Conservation (phyloP, 2,113 vertebrate species). For the Corythornis madagascariensis region DNA sequence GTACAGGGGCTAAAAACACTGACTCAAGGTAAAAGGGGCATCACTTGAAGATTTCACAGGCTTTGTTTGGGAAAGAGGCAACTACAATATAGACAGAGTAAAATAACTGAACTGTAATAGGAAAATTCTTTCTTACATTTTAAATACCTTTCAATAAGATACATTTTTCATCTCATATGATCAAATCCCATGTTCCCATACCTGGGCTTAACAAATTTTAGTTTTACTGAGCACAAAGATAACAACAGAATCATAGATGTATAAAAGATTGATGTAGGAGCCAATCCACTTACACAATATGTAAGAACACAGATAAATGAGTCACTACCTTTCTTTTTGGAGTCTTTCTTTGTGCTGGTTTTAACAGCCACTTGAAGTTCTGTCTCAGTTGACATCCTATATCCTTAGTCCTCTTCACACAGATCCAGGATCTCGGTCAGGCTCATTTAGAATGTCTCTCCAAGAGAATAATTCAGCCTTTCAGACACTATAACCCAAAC, state of each 20-base stretch:
- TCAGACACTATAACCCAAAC: constrained; percentile 84
- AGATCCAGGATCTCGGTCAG: constrained; percentile 88
- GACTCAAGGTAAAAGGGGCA: too few relatives aligned
- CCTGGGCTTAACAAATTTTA: not conserved
- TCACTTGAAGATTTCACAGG: too few relatives aligned
- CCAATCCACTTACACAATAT: not conserved
- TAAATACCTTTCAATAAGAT: not conserved
- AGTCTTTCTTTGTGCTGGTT: constrained; percentile 98
- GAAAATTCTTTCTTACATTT: not conserved
- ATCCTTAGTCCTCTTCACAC: constrained; percentile 92
- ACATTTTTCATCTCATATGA: not conserved
- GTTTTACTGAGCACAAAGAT: not conserved
- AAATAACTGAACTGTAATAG: not conserved
- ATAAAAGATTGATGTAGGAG: not conserved
- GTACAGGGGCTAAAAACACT: too few relatives aligned
- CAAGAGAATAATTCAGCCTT: constrained; percentile 80
- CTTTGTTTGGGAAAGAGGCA: too few relatives aligned
- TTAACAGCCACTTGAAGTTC: constrained; percentile 99
- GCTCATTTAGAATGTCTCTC: constrained; percentile 93
- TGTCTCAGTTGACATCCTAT: constrained; percentile 99
- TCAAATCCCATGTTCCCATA: not conserved
- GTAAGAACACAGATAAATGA: not conserved
- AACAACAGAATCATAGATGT: not conserved
- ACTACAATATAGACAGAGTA: not conserved
- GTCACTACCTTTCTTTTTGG: constrained; percentile 94